phyloP scores from a whole-genome alignment of 2,888 invertebrate genomes.

The Caenorhabditis macrosperma region DNA sequence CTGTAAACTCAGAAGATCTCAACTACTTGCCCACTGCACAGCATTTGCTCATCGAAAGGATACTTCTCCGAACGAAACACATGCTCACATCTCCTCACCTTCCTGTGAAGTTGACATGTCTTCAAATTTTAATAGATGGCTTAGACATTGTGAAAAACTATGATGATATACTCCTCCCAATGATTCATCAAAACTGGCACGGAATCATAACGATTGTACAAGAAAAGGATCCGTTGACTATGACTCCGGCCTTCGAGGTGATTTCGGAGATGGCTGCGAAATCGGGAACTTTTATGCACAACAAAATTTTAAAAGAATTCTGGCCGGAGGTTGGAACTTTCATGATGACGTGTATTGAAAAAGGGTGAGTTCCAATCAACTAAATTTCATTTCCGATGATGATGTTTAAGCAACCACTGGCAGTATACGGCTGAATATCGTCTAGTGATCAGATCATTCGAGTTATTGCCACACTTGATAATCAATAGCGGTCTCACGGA shows the following conservation, averaged over 20 bases:
- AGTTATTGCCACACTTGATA: constrained; percentile 1
- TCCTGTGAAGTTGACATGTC: constrained; percentile 33
- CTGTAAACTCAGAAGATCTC: constrained; percentile 30
- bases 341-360: constrained; percentile 23
- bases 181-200: constrained; percentile 77
- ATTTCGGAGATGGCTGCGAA: constrained; percentile 64
- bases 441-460: not conserved
- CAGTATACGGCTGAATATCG: constrained; percentile 3
- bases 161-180: constrained; percentile 75
- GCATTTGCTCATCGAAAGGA: constrained; percentile 27
- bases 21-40: constrained; percentile 31
- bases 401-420: constrained; percentile 14
- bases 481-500: not conserved
- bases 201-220: constrained; percentile 60
- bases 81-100: constrained; percentile 57
- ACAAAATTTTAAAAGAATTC: constrained; percentile 66
- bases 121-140: constrained; percentile 41
- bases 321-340: constrained; percentile 60
- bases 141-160: constrained; percentile 51
- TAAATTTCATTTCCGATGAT: not conserved
- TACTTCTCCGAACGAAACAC: constrained; percentile 64
- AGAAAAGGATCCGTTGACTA: constrained; percentile 47
- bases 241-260: constrained; percentile 46
- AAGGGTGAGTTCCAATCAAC: constrained; percentile 16
- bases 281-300: constrained; percentile 69